Evolutionary conservation across 2,888 invertebrate genomes (phyloP).

Genomic region (Ophraella communa): DNA sequence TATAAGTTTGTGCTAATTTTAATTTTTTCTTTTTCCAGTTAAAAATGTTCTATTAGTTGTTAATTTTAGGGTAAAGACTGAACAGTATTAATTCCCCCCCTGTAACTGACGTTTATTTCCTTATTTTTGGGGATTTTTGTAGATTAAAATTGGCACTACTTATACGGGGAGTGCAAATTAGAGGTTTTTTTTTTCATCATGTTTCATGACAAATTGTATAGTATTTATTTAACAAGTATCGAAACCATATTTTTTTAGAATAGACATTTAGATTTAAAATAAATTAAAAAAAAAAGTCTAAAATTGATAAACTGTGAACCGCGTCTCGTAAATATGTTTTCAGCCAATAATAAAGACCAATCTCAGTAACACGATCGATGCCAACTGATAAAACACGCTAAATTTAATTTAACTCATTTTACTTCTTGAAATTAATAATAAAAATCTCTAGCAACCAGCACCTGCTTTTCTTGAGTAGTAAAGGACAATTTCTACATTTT

Average conservation of each 20-base stretch:
- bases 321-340: conserved; percentile 5
- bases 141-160: neutral
- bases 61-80: neutral
- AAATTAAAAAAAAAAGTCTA: conserved; percentile 14
- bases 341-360: too few species aligned
- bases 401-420: too few species aligned
- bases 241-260: conserved; percentile 37
- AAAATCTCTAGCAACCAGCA: too few species aligned
- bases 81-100: neutral
- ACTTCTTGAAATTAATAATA: too few species aligned
- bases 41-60: neutral
- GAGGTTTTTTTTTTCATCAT: neutral
- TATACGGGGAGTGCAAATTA: neutral
- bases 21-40: neutral
- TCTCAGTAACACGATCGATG: too few species aligned
- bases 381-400: too few species aligned
- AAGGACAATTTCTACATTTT: too few species aligned
- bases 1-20: neutral
- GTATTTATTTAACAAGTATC: conserved; percentile 43
- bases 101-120: too few species aligned
- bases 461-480: too few species aligned
- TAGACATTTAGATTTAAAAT: conserved; percentile 31
- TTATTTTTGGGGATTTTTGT: neutral
- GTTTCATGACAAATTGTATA: conserved; percentile 25
- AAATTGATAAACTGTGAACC: conserved; percentile 1